Evolutionary conservation across 1,140 invertebrate genomes (phyloP), one percentile per base, ranked within the genome.

Genomic region (Zaprionus gabonicus): DNA sequence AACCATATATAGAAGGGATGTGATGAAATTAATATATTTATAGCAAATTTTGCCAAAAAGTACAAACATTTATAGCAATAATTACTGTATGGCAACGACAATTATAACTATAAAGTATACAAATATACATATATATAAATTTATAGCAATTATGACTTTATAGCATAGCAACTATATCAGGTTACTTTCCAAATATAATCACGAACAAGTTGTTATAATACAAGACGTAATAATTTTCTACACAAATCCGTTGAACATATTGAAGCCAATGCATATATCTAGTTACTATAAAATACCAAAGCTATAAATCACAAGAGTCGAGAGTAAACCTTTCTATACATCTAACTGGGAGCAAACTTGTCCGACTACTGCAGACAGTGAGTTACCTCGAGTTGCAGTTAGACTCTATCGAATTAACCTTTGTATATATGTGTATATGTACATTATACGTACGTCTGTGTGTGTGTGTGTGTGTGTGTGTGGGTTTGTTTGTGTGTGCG

Each of bases 371-470:
- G n/a, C 7, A 44, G n/a, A 46, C 6, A 9, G n/a, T 1, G 41
- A 20, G n/a, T 49, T n/a, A 49, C 13, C 44, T 20, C 44, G 10
- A 49, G 17, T 49, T 20, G 41, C 2, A n/a, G 15, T n/a, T 15
- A 46, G 41, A n/a, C 41, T 46, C 2, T 7, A 17, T 46, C n/a
- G n/a, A 49, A 49, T 17, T 17, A 3, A 7, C 7, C 9, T 23
- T 23, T 6, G 5, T 51, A 51, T 25, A 46, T 17, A 6, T 17
- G n/a, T 51, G n/a, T n/a, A n/a, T n/a, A 12, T 51, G 20, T 51
- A n/a, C 20, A 51, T 51, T 25, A 17, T 46, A 51, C 46, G 46
- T 51, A 51, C 46, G 23, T 51, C 4, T 51, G 10, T 51, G 46
- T 13, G 46, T 25, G 46, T 51, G 46, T 51, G 46, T 51, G 46